phyloP scores from a whole-genome alignment of 2,113 vertebrate genomes.

The Rhodinocichla rosea region DNA sequence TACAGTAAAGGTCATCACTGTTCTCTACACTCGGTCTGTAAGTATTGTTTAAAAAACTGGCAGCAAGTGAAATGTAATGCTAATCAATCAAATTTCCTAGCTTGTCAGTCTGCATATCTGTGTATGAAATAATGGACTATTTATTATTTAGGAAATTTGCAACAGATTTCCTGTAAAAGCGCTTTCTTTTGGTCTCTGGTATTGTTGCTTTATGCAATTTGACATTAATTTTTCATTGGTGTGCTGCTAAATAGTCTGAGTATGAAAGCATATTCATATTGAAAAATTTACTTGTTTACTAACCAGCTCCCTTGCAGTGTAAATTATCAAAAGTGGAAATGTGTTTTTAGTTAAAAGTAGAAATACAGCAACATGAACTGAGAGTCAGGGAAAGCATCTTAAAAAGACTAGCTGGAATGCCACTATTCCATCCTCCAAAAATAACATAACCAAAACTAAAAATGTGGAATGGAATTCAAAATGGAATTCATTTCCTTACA shows the following conservation, averaged over 20 bases:
- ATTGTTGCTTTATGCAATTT: neutral
- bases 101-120: neutral
- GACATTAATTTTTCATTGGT: neutral
- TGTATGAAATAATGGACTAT: neutral
- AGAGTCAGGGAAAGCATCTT: slow-evolving; percentile 24
- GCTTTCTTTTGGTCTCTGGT: neutral
- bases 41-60: neutral
- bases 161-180: neutral
- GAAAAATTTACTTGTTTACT: neutral
- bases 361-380: slow-evolving; percentile 12
- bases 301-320: neutral
- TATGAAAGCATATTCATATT: neutral
- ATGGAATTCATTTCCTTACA: slow-evolving; percentile 58
- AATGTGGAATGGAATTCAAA: slow-evolving; percentile 64
- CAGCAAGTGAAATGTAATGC: neutral
- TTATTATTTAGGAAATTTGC: neutral
- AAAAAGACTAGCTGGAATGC: slow-evolving; percentile 34
- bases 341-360: slow-evolving; percentile 17
- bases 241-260: neutral
- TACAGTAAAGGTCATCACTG: neutral
- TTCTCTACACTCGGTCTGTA: neutral
- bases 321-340: neutral
- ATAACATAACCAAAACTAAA: slow-evolving; percentile 62
- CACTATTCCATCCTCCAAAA: slow-evolving; percentile 49
- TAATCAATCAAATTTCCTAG: neutral